Base-by-base conservation (phyloP, 2,797 vertebrate genomes). In the Pagetopsis macropterus region DNA sequence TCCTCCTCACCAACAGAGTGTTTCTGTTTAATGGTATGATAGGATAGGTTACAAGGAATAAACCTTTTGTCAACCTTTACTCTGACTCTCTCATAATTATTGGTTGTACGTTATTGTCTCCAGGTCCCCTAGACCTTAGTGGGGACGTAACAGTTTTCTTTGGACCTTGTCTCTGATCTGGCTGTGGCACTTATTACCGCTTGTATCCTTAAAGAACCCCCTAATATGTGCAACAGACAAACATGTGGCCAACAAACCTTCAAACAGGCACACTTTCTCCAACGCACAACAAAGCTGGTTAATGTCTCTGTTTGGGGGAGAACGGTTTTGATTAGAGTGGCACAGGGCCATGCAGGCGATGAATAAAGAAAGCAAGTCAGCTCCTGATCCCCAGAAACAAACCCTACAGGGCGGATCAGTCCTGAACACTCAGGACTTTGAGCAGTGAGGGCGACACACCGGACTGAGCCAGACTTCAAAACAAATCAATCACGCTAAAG, bases 401-500 rank as follows among this genome's bases (percentile, higher is more conserved):
- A 58, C 76, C 77, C 48, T 70, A 40, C n/a, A 37, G 70, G 46
- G 64, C 57, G 72, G 68, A 79, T 44, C 49, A 82, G 79, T n/a
- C 44, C 69, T 15, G 31, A 69, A 7, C 37, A 37, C 40, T 52
- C 67, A 31, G 44, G 21, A 40, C 43, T 31, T 40, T n/a, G 59
- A 79, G 58, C 41, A n/a, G 52, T 9, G 16, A 75, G 49, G 40
- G 62, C 8, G 27, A 79, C 68, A 62, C 37, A 21, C 21, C 14
- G 23, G 51, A 64, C 60, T 52, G 64, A 76, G 57, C 40, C 3
- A 23, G 33, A 59, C 68, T 65, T 81, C 75, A 77, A 72, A 85
- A 81, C 74, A 84, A 70, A 79, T 84, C 82, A 78, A 72, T 84
- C 76, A 75, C 55, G 19, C 64, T 21, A 46, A 64, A 65, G 68